These are phyloP conservation scores for Gopherus evgoodei DNA, from an alignment of 2,113 vertebrate species.

Conservation along the genomic window DNA sequence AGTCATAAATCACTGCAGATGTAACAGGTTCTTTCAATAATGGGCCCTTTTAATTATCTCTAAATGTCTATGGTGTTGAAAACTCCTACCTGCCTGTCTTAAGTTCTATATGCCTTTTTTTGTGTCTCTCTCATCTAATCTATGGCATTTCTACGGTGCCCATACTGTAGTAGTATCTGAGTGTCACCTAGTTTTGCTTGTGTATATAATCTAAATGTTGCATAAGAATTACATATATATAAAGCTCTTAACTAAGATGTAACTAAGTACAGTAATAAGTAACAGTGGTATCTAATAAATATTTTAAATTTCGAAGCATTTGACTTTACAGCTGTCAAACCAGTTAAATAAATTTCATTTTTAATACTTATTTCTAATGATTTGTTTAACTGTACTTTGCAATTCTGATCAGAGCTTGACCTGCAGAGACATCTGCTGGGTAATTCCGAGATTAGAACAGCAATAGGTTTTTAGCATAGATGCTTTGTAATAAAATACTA, in stretches of 20 bases:
- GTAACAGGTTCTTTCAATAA: background rate
- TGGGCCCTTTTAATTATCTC: background rate
- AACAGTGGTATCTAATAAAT: background rate
- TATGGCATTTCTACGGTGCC: background rate
- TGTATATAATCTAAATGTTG: background rate
- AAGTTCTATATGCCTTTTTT: too few relatives aligned
- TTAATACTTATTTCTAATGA: background rate
- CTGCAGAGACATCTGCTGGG: slow-evolving; percentile 61
- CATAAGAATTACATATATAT: background rate
- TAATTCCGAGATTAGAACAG: background rate
- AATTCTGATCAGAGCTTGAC: background rate
- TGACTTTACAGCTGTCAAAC: background rate
- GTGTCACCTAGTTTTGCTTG: background rate
- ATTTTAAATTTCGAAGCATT: background rate
- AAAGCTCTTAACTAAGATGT: background rate
- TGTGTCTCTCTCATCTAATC: background rate
- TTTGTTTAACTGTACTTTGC: background rate
- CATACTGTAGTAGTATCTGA: background rate
- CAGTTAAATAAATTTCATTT: background rate
- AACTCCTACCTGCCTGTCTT: too few relatives aligned
- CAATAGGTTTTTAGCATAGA: rapidly evolving
- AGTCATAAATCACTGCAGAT: rapidly evolving
- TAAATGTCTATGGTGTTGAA: too few relatives aligned
- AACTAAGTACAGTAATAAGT: background rate
- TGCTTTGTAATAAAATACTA: background rate